Conservation (phyloP, 2,888 invertebrate species). For the Eupithecia exiguata region DNA sequence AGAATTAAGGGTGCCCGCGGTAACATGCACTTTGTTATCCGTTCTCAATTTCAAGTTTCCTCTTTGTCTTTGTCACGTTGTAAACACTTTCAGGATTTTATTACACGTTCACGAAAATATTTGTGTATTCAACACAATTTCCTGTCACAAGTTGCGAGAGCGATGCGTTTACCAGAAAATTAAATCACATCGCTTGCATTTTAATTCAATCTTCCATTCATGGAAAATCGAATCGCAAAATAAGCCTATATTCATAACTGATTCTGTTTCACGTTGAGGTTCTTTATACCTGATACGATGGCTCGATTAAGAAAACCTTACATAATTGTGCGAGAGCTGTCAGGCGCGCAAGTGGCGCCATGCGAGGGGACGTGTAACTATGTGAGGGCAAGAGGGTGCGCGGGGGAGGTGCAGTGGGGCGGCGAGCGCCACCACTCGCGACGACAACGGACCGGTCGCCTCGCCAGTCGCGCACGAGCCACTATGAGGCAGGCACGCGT, state of each 20-base stretch:
- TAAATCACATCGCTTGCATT: constrained; percentile 51
- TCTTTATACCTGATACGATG: constrained; percentile 69
- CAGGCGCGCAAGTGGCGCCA: constrained; percentile 79
- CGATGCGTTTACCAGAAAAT: neutral
- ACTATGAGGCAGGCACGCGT: constrained; percentile 75
- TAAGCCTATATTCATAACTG: constrained; percentile 52
- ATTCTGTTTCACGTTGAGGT: constrained; percentile 51
- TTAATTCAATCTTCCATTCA: constrained; percentile 44
- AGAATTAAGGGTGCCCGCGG: constrained; percentile 69
- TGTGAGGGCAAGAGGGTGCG: constrained; percentile 67
- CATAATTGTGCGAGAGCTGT: constrained; percentile 79
- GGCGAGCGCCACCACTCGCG: constrained; percentile 72
- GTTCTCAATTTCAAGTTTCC: constrained; percentile 60
- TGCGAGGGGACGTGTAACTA: constrained; percentile 79
- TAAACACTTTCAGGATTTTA: constrained; percentile 27
- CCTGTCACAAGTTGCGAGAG: neutral
- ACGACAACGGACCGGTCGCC: constrained; percentile 61
- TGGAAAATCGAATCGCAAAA: constrained; percentile 36
- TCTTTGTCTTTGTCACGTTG: constrained; percentile 38
- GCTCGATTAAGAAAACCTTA: constrained; percentile 82
- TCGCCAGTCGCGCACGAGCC: constrained; percentile 75
- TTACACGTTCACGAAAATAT: constrained; percentile 21
- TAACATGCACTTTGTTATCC: constrained; percentile 62
- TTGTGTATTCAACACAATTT: neutral
- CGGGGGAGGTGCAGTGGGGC: constrained; percentile 69